phyloP scores from a whole-genome alignment of 1,140 invertebrate species.

The Lamellibrachia luymesi region DNA sequence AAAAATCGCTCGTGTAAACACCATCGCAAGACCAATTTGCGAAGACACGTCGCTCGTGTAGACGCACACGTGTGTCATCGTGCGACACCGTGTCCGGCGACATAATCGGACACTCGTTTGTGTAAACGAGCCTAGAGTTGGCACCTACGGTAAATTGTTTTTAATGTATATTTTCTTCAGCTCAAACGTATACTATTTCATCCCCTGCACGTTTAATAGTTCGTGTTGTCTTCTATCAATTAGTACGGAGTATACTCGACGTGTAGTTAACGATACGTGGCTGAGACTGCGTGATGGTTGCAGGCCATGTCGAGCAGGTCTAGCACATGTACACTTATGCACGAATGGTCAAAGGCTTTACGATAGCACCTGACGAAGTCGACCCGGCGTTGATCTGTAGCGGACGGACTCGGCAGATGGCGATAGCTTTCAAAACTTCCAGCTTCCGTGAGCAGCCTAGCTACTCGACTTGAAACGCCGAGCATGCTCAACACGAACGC shows the following conservation, averaged over 20 bases:
- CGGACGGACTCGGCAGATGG: neutral
- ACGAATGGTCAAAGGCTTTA: neutral
- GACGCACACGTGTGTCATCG: too few species aligned
- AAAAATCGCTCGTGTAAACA: too few species aligned
- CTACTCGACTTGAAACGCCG: neutral
- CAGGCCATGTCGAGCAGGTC: neutral
- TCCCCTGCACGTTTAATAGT: too few species aligned
- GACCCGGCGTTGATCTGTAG: neutral
- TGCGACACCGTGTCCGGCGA: too few species aligned
- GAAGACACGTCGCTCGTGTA: too few species aligned
- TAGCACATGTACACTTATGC: neutral
- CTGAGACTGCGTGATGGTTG: neutral
- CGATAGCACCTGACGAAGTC: neutral
- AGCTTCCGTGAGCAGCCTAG: neutral
- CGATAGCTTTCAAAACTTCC: neutral
- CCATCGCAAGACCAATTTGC: too few species aligned
- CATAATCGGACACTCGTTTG: too few species aligned
- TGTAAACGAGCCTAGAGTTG: too few species aligned
- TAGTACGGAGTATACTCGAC: neutral
- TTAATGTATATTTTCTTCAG: too few species aligned
- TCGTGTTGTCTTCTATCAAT: too few species aligned
- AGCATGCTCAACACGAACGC: neutral
- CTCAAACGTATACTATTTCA: too few species aligned
- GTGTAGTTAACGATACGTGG: neutral
- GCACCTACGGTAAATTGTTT: too few species aligned